Percentiles rank a stretch among this genome's conserved stretches.
Conservation (phyloP, 1,140 invertebrate genomes). For the Drosophila insularis region DNA sequence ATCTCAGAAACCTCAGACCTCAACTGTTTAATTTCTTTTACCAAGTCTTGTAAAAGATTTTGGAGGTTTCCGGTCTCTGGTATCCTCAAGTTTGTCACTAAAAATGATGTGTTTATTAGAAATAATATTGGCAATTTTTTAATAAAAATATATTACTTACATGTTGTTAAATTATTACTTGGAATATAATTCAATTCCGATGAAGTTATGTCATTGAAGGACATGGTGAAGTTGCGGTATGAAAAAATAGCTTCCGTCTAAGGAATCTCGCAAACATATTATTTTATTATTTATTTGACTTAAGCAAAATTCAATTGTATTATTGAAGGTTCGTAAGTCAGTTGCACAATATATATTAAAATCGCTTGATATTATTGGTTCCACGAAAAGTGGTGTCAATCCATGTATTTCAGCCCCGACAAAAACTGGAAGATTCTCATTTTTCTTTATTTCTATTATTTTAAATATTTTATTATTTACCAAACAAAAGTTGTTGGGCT, state of each 20-base stretch:
- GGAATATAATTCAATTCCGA: constrained; percentile 4
- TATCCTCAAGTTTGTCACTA: constrained; percentile 8
- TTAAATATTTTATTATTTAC: constrained; percentile 23
- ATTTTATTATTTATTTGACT: constrained; percentile 36
- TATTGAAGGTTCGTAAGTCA: constrained; percentile 27
- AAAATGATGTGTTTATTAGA: constrained; percentile 13
- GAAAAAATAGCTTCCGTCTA: constrained; percentile 16
- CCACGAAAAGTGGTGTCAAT: constrained; percentile 19
- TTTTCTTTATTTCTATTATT: constrained; percentile 18
- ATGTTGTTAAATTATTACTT: constrained; percentile 10
- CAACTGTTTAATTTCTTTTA: constrained; percentile 1
- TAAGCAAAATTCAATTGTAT: constrained; percentile 26
- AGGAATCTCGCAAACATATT: constrained; percentile 32
- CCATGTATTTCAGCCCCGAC: constrained; percentile 26
- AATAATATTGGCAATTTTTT: constrained; percentile 6
- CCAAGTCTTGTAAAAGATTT: constrained; percentile 7
- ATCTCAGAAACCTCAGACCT: constrained; percentile 5
- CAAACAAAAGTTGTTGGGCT: constrained; percentile 24
- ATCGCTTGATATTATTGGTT: constrained; percentile 32
- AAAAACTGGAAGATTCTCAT: constrained; percentile 29
- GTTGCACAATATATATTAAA: constrained; percentile 34
- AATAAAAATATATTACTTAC: constrained; percentile 17
- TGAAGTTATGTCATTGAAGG: constrained; percentile 2
- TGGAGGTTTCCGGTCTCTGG: constrained; percentile 4
- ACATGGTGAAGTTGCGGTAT: constrained; percentile 15